These are phyloP conservation scores for Ophion ellenae DNA, from an alignment of 2,888 invertebrate genomes.

Conservation along the genomic window DNA sequence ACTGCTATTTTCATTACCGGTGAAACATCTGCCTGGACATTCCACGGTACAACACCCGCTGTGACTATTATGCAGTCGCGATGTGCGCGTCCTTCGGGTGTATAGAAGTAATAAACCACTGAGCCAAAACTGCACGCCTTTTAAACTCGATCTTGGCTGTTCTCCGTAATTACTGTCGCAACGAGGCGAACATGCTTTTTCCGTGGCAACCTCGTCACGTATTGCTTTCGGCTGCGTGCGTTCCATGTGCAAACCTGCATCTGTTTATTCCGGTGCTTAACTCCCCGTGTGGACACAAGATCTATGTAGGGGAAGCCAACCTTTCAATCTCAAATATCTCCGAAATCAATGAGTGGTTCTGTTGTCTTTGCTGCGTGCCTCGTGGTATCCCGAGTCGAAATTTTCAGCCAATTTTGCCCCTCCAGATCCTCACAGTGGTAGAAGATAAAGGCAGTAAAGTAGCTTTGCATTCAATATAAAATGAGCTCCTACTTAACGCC, in stretches of 20 bases:
- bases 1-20: conserved; percentile 26
- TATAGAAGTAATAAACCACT: conserved; percentile 11
- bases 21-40: conserved; percentile 27
- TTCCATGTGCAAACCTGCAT: not conserved
- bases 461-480: no score
- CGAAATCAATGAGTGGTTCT: not conserved
- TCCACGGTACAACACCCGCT: conserved; percentile 1
- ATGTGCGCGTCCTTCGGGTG: not conserved
- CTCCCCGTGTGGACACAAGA: not conserved
- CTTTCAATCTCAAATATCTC: not conserved
- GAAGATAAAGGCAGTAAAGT: no score
- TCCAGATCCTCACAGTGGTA: no score
- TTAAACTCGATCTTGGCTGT: conserved; percentile 23
- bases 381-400: no score
- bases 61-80: conserved; percentile 26
- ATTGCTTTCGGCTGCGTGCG: not conserved
- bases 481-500: no score
- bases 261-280: not conserved
- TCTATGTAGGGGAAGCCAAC: not conserved
- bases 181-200: not conserved
- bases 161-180: conserved; percentile 21
- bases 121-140: not conserved
- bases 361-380: no score
- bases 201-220: not conserved
- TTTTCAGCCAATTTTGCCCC: no score